phyloP scores from a whole-genome alignment of 2,888 invertebrate species.

The Temnothorax ravouxi region DNA sequence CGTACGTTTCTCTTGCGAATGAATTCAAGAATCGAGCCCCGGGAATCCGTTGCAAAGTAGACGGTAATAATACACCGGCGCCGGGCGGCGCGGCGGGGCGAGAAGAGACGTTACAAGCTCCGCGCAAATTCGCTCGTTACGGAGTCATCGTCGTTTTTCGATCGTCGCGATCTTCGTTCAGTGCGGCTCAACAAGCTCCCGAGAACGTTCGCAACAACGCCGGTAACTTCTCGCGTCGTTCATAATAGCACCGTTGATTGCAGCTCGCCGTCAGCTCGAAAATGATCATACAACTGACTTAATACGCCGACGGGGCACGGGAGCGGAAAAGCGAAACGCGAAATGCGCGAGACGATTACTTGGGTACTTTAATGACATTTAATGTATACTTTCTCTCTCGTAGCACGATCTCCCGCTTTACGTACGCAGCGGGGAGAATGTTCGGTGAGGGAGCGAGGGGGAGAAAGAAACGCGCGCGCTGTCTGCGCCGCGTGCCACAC shows the following conservation, averaged over 20 bases:
- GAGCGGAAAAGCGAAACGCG: too few relatives aligned
- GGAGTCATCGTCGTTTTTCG: slow-evolving; percentile 3
- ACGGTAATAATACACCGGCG: not conserved
- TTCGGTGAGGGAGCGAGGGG: not conserved
- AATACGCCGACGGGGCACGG: not conserved
- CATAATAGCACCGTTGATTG: slow-evolving; percentile 38
- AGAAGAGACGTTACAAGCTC: not conserved
- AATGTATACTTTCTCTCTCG: not conserved
- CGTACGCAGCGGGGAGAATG: not conserved
- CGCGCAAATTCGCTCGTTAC: not conserved
- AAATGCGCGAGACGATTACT: slow-evolving; percentile 26
- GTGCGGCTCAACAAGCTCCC: not conserved
- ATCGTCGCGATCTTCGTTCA: not conserved
- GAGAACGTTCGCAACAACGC: not conserved
- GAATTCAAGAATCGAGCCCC: too few relatives aligned
- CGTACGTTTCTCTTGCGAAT: too few relatives aligned
- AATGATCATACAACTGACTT: slow-evolving; percentile 36
- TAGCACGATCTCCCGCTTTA: not conserved
- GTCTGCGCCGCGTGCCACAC: slow-evolving; percentile 23
- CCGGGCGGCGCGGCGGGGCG: not conserved
- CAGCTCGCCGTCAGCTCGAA: slow-evolving; percentile 12
- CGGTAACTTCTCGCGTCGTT: not conserved
- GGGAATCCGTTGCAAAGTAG: not conserved
- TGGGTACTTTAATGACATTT: slow-evolving; percentile 29
- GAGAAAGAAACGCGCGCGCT: slow-evolving; percentile 32